Conservation (phyloP, 92 coral and sea anemone genomes). For the Scolanthus callimorphus region DNA sequence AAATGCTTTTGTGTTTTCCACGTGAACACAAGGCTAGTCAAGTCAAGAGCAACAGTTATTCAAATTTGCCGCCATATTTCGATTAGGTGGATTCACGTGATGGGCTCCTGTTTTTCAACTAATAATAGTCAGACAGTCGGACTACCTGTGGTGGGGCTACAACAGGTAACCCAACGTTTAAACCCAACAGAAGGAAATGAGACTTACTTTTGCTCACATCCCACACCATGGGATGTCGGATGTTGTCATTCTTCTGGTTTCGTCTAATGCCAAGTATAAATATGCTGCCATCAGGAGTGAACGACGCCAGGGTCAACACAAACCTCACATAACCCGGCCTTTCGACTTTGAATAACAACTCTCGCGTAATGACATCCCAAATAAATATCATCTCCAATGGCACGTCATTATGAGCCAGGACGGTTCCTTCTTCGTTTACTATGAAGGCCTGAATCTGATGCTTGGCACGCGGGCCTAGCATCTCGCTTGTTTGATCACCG, state of each 20-base stretch:
- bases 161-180: no score
- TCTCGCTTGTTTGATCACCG: constrained; percentile 61
- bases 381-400: constrained; percentile 41
- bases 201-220: constrained; percentile 55
- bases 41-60: no score
- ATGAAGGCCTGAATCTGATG: constrained; percentile 45
- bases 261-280: constrained; percentile 44
- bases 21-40: no score
- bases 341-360: constrained; percentile 50
- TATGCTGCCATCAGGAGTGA: constrained; percentile 62
- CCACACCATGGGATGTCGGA: constrained; percentile 63
- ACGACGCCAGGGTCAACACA: constrained; percentile 47
- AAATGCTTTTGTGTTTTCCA: no score
- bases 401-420: constrained; percentile 47
- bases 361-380: constrained; percentile 65
- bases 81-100: no score
- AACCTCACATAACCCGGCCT: constrained; percentile 37
- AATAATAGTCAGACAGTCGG: no score
- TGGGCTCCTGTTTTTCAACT: no score
- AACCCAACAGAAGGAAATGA: no score
- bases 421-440: constrained; percentile 54
- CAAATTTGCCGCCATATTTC: no score
- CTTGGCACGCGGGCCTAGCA: constrained; percentile 32
- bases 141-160: no score
- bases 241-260: constrained; percentile 30